Evolutionary conservation across 2,113 vertebrate species (phyloP), one percentile per base, ranked within the genome.

Genomic region (Austrofundulus limnaeus): DNA sequence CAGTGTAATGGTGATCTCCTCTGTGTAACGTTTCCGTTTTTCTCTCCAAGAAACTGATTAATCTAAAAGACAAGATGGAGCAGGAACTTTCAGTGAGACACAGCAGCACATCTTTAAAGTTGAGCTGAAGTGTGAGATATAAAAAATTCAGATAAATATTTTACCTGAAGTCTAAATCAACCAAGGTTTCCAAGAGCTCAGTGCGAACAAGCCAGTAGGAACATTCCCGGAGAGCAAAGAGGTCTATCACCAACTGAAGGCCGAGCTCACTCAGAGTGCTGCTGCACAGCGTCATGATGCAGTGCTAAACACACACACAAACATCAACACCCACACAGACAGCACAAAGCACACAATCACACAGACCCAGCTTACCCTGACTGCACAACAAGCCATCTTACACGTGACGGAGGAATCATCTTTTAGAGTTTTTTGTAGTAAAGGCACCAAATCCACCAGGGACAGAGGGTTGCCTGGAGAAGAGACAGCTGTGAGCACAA

Each of bases 141-240:
- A 6, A 2, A 10, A 17, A 19, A 1, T 12, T 4, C 28, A 28
- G 28, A 34, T 8, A 34, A 34, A 34, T 1, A 0, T 46, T 87
- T 76, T 85, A 97, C 97, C 97, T 88, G 64, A 98, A 99, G 85
- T 99, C 97, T 5, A 98, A 90, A 70, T 99, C 97, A 1, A 96
- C 95, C 50, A 99, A 83, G 0, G 96, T 98, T 72, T 99, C 97
- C 75, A 98, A 75, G 37, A 99, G 94, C 80, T 99, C 97, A 0
- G 95, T 99, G 73, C 97, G 91, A 61, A 98, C 96, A 1, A 99
- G 91, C 97, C 97, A 99, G 7, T 99, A 99, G 1, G 97, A 95
- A 19, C 93, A 96, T 47, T 94, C 93, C 86, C 90, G 94, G 75
- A 99, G 85, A 0, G 91, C 81, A 42, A 99, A 90, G 49, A 99